phyloP scores from a whole-genome alignment of 2,113 vertebrate species.

The Cheilinus undulatus region DNA sequence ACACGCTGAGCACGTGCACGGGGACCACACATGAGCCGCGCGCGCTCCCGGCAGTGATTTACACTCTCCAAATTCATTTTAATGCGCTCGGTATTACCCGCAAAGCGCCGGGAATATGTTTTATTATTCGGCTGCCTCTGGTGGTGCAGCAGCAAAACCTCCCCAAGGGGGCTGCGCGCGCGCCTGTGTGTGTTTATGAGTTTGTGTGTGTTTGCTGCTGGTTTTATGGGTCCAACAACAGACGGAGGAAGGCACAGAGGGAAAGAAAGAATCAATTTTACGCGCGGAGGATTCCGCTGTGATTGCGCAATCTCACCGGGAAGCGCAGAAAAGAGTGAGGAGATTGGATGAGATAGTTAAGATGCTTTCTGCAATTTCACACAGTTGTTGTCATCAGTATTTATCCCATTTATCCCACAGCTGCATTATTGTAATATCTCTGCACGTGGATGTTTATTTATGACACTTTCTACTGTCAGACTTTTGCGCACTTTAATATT shows the following conservation, averaged over 20 bases:
- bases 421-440: too few species aligned
- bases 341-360: conserved; percentile 53
- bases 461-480: too few species aligned
- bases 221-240: conserved; percentile 65
- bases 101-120: conserved; percentile 68
- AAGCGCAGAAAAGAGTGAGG: conserved; percentile 65
- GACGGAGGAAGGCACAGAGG: conserved; percentile 63
- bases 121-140: conserved; percentile 67
- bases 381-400: too few species aligned
- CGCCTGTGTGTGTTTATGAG: conserved; percentile 21
- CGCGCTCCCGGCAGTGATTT: conserved; percentile 54
- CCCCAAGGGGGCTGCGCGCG: conserved; percentile 5
- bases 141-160: conserved; percentile 20
- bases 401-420: too few species aligned
- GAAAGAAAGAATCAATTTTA: conserved; percentile 78
- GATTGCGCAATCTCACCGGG: conserved; percentile 79
- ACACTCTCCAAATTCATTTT: conserved; percentile 63
- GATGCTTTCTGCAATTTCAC: too few species aligned
- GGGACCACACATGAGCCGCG: conserved; percentile 22
- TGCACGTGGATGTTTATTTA: too few species aligned
- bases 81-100: conserved; percentile 69
- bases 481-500: too few species aligned
- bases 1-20: conserved; percentile 8
- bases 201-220: conserved; percentile 23
- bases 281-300: conserved; percentile 74